Evolutionary conservation across 2,113 vertebrate species (phyloP).

Genomic region (Ctenodactylus gundi): DNA sequence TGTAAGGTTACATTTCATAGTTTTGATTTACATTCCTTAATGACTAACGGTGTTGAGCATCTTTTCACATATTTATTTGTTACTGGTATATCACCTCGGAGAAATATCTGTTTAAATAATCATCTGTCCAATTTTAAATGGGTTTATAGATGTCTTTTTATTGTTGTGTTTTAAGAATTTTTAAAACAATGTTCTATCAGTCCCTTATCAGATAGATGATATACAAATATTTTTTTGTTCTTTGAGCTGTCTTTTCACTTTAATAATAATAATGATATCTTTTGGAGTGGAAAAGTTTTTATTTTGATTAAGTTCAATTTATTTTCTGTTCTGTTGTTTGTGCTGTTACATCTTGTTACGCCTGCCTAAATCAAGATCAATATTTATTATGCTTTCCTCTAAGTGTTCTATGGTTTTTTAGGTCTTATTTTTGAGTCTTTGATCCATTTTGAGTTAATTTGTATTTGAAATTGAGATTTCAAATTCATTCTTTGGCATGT

Average conservation of each 20-base stretch:
- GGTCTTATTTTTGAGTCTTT: neutral
- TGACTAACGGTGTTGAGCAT: neutral
- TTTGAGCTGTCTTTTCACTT: neutral
- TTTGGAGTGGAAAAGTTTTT: neutral
- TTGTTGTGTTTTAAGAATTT: neutral
- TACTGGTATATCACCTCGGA: neutral
- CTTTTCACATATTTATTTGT: neutral
- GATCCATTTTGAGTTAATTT: neutral
- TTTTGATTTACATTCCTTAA: slow-evolving; percentile 22
- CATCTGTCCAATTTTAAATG: neutral
- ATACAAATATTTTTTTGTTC: slow-evolving; percentile 9
- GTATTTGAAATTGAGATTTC: neutral
- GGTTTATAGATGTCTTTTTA: neutral
- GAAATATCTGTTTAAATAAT: neutral
- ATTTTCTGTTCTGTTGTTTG: neutral
- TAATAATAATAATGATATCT: neutral
- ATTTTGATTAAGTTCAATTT: neutral
- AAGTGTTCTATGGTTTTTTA: neutral
- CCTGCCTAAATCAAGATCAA: neutral
- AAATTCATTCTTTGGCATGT: neutral
- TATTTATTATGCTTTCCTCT: neutral
- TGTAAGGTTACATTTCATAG: neutral
- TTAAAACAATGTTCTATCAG: neutral
- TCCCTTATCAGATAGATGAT: neutral
- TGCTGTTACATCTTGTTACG: neutral